Evolutionary conservation across 1,140 invertebrate species (phyloP).

Genomic region (Uloborus diversus): DNA sequence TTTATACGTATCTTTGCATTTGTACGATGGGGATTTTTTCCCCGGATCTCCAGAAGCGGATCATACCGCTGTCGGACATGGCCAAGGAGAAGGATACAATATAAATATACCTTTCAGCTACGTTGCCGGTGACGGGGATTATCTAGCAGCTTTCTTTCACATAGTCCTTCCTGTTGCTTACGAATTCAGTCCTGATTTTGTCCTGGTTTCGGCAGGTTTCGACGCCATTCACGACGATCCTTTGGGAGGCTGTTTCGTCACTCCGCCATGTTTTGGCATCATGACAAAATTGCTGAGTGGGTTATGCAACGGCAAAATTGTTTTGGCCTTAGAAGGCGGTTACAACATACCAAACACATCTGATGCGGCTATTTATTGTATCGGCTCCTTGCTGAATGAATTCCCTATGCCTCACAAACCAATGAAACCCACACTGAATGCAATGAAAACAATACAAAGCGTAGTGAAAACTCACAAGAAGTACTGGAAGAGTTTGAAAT

Average conservation of each 20-base stretch:
- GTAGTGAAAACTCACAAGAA: conserved; percentile 75
- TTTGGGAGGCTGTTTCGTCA: conserved; percentile 80
- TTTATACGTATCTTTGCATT: conserved; percentile 89
- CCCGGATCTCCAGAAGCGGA: conserved; percentile 75
- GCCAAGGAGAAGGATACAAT: conserved; percentile 75
- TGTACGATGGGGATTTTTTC: conserved; percentile 88
- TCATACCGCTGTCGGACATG: conserved; percentile 75
- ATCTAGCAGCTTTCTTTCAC: conserved; percentile 86
- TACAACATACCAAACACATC: conserved; percentile 89
- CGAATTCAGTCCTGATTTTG: conserved; percentile 87
- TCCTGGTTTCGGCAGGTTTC: conserved; percentile 93
- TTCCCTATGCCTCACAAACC: conserved; percentile 72
- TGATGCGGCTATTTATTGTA: conserved; percentile 85
- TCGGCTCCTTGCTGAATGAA: conserved; percentile 86
- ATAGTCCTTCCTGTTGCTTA: conserved; percentile 91
- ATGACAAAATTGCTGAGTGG: conserved; percentile 86
- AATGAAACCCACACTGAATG: conserved; percentile 64
- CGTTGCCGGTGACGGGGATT: conserved; percentile 85
- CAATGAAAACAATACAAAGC: conserved; percentile 75
- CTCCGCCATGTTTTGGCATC: conserved; percentile 87
- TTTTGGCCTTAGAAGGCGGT: conserved; percentile 91
- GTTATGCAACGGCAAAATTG: conserved; percentile 82
- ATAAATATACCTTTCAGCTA: conserved; percentile 93
- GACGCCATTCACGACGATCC: conserved; percentile 92
- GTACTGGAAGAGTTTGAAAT: conserved; percentile 79